Evolutionary conservation across 53 echinoderm and acorn worm species (phyloP), one percentile per base, ranked within the genome.

Genomic region (Crossaster papposus): DNA sequence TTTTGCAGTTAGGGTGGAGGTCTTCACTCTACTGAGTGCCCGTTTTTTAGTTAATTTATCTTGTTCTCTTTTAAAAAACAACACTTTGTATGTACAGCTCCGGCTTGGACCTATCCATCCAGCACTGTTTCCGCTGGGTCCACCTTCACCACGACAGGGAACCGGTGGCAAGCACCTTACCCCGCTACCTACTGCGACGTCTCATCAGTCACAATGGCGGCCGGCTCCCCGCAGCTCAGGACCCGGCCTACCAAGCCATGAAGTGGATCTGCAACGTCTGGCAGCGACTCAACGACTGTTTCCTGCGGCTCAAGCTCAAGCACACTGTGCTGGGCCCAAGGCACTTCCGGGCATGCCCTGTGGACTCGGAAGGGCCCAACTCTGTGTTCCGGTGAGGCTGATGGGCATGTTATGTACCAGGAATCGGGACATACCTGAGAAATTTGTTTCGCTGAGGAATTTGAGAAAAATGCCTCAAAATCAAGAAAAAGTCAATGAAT

Each of bases 71-170:
- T n/a, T n/a, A n/a, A n/a, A n/a, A n/a, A n/a, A n/a, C n/a, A n/a
- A n/a, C n/a, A n/a, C 17, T 72, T 36, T 76, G 31, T 36, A 24
- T 35, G 32, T 30, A n/a, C 76, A 96, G 95, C 24, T 93, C 94
- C 44, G 95, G 94, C 28, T 68, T 94, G 26, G 97, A 97, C 65
- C 92, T 97, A 35, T 84, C 95, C 18, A 80, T 92, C 31, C 97
- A 97, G 89, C 97, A 97, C 73, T 93, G 86, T 51, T 95, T 95
- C 70, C 95, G 97, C 18, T 97, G 95, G 97, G 92, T 97, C 33
- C 94, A 92, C 30, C 90, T 97, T 50, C 94, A 95, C 80, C 95
- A 95, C 92, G 97, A 97, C 79, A 90, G 91, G 52, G 95, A 97
- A 72, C 97, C 97, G 15, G 92, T 94, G 26, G 88, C 91, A 32